phyloP scores from a whole-genome alignment of 2,797 vertebrate species.

The Amblyopsis hoosieri region DNA sequence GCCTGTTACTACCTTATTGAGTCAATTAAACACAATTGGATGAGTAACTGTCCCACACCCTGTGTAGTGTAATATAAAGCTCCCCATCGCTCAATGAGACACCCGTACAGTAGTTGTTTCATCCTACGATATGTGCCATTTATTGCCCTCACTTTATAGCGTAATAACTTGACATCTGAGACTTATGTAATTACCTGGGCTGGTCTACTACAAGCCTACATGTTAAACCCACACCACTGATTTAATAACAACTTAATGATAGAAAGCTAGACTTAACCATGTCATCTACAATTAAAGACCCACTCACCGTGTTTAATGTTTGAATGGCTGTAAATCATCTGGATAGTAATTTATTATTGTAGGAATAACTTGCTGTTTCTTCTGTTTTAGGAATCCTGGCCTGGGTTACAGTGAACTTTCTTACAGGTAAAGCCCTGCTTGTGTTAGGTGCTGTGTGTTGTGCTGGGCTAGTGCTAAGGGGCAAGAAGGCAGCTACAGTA shows the following conservation, averaged over 20 bases:
- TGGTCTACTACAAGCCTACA: conserved; percentile 43
- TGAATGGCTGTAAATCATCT: conserved; percentile 10
- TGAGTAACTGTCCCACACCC: conserved; percentile 62
- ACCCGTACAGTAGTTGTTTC: conserved; percentile 55
- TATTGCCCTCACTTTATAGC: conserved; percentile 69
- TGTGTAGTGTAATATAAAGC: conserved; percentile 59
- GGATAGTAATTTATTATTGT: not conserved
- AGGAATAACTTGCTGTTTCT: conserved; percentile 12
- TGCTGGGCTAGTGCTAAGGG: conserved; percentile 66
- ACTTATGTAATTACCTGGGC: conserved; percentile 67
- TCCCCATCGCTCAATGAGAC: conserved; percentile 67
- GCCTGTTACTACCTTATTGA: conserved; percentile 48
- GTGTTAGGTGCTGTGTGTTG: conserved; percentile 47
- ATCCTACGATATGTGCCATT: conserved; percentile 53
- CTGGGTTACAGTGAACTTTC: conserved; percentile 98
- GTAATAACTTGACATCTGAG: conserved; percentile 70
- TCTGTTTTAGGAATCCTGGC: conserved; percentile 89
- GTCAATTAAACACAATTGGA: conserved; percentile 56
- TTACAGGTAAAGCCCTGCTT: conserved; percentile 89
- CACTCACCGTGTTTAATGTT: conserved; percentile 13
- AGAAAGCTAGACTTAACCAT: conserved; percentile 20
- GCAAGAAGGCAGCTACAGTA: conserved; percentile 40
- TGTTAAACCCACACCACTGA: conserved; percentile 30
- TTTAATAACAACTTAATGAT: conserved; percentile 41
- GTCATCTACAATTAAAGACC: conserved; percentile 1